Evolutionary conservation across 2,113 vertebrate genomes (phyloP), one percentile per base, ranked within the genome.

Genomic region (Sapajus apella): DNA sequence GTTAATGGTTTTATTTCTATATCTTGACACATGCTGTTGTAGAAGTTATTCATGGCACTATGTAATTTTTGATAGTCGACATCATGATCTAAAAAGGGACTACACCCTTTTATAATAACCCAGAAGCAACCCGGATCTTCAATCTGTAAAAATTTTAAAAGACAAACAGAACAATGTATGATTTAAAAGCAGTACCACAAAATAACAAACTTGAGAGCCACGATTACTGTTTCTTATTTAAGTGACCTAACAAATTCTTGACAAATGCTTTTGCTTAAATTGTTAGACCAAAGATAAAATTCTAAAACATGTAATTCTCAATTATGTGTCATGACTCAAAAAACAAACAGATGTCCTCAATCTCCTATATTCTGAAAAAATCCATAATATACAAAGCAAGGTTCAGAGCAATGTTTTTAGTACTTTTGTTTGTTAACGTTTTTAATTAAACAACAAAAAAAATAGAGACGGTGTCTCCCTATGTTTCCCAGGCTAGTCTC

Each of bases 71-170:
- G 56, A 96, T 99, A 99, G 8, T 97, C 98, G 6, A 32, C 52
- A 96, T 98, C 98, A 91, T 96, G 45, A 0, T 97, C 95, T 91
- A 97, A 0, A 8, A 97, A 91, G 1, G 96, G 91, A 52, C 83
- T 73, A 0, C 16, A 82, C 50, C 97, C 98, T 98, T 98, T 98
- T 96, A 98, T 82, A 93, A 98, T 93, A 96, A 98, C 98, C 98
- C 98, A 99, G 95, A 99, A 99, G 94, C 98, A 99, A 87, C 90
- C 96, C 40, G 99, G 99, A 96, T 99, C 98, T 96, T 98, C 97
- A 97, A 98, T 81, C 99, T 99, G 93, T 90, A 97, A 84, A 93
- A 79, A 43, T 79, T 89, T 96, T 66, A 77, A 88, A 96, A 84
- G 68, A 93, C n/a, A 87, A 73, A 76, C 6, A 97, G 94, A 93